Percentiles rank a stretch among this genome's conserved stretches.
These are phyloP conservation scores for Solenodon paradoxus DNA, from an alignment of 2,113 vertebrate genomes.

Conservation along the genomic window DNA sequence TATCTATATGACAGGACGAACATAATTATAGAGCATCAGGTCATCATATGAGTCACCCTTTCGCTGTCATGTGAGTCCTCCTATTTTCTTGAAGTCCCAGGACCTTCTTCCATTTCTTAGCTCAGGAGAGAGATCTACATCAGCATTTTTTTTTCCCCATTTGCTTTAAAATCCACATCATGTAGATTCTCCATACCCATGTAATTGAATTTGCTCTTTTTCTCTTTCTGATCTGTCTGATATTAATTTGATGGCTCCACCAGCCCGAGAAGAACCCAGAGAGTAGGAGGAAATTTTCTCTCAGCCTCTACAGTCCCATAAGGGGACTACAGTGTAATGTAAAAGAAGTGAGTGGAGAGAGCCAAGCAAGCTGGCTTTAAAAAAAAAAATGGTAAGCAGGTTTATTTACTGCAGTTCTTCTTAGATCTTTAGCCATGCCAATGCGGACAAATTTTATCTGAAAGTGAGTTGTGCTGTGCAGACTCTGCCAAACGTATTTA, in stretches of 20 bases:
- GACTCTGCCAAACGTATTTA: not conserved
- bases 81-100: not conserved
- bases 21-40: no score
- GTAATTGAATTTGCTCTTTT: not conserved
- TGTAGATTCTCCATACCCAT: not conserved
- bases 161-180: not conserved
- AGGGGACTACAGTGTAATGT: not conserved
- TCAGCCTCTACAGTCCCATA: not conserved
- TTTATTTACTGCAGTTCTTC: not conserved
- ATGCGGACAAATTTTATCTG: accelerated
- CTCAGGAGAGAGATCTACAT: not conserved
- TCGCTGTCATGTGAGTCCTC: no score
- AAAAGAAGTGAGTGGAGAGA: not conserved
- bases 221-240: not conserved
- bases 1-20: no score
- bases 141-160: not conserved
- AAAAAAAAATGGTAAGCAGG: not conserved
- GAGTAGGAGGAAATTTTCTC: no score
- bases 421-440: not conserved
- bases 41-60: no score
- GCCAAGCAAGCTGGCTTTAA: not conserved
- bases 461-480: not conserved
- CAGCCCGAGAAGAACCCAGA: not conserved
- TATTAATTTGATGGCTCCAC: not conserved
- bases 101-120: not conserved